A percentile compares a stretch with the other conserved stretches of the same genome.
These are phyloP conservation scores for Cheilosia grossa DNA, from an alignment of 2,888 invertebrate species.

Conservation along the genomic window DNA sequence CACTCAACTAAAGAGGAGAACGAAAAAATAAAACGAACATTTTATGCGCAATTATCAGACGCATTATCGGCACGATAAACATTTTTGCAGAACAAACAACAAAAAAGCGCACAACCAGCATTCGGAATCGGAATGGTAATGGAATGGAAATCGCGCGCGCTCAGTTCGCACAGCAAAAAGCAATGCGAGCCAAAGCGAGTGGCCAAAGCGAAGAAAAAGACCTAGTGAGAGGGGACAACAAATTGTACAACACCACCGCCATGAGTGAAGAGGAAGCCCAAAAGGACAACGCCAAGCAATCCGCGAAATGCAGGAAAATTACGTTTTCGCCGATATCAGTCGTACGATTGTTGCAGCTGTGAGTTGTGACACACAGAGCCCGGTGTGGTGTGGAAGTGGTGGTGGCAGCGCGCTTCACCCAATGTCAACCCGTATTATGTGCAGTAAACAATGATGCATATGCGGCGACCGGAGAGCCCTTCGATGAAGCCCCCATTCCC, in stretches of 20 bases:
- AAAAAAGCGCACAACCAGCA: constrained; percentile 70
- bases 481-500: constrained; percentile 46
- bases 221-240: constrained; percentile 65
- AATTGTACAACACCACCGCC: constrained; percentile 64
- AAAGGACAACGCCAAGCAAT: constrained; percentile 17
- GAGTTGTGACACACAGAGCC: constrained; percentile 45
- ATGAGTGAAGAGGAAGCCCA: constrained; percentile 22
- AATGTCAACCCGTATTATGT: constrained; percentile 66
- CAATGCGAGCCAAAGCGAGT: constrained; percentile 15
- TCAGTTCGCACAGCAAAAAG: constrained; percentile 49
- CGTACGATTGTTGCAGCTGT: constrained; percentile 56
- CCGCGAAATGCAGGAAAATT: constrained; percentile 59
- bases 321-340: constrained; percentile 50
- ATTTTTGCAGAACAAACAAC: constrained; percentile 61
- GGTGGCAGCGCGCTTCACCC: constrained; percentile 19
- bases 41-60: constrained; percentile 72
- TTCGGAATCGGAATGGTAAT: constrained; percentile 66
- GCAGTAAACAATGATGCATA: constrained; percentile 36
- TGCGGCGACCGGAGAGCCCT: constrained; percentile 31
- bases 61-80: constrained; percentile 73
- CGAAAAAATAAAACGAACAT: constrained; percentile 28
- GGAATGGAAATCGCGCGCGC: constrained; percentile 72
- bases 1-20: constrained; percentile 3
- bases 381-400: constrained; percentile 8
- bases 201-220: constrained; percentile 28